Conservation (phyloP, 92 coral and sea anemone genomes). For the Parazoanthus swiftii region DNA sequence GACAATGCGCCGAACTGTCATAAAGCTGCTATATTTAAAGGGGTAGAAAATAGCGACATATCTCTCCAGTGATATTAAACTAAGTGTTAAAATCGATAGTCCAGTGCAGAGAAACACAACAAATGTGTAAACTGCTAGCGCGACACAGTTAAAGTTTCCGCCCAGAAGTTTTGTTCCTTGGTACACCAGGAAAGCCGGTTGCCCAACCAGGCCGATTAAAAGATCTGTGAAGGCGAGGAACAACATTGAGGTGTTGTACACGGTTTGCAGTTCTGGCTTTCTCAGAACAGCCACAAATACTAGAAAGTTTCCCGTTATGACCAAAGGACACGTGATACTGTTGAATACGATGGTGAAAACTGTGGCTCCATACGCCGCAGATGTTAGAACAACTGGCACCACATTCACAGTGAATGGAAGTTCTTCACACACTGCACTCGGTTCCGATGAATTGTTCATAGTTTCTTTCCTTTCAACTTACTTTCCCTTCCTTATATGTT, state of each 20-base stretch:
- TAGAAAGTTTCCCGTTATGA: conserved; percentile 56
- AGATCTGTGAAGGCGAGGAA: conserved; percentile 75
- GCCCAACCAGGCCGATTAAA: conserved; percentile 55
- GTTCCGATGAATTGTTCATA: conserved; percentile 16
- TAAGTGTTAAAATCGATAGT: conserved; percentile 64
- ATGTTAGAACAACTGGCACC: conserved; percentile 51
- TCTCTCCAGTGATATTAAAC: conserved; percentile 69
- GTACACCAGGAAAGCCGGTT: conserved; percentile 65
- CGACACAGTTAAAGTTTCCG: conserved; percentile 58
- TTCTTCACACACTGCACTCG: conserved; percentile 32
- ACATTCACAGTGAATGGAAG: conserved; percentile 66
- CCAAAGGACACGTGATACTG: conserved; percentile 62
- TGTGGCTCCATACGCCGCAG: conserved; percentile 48
- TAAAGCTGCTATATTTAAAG: conserved; percentile 55
- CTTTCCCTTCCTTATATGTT: background rate
- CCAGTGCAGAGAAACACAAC: conserved; percentile 70
- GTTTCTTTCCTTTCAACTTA: background rate
- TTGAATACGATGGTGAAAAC: conserved; percentile 66
- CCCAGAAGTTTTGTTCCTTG: conserved; percentile 58
- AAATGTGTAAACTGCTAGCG: conserved; percentile 59
- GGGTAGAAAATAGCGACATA: conserved; percentile 79
- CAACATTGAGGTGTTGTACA: conserved; percentile 71
- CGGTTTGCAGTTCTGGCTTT: conserved; percentile 67
- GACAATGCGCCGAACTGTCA: conserved; percentile 53
- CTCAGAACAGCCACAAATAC: conserved; percentile 72